Base-by-base conservation (phyloP, 2,113 vertebrate genomes). In the Cyanistes caeruleus region DNA sequence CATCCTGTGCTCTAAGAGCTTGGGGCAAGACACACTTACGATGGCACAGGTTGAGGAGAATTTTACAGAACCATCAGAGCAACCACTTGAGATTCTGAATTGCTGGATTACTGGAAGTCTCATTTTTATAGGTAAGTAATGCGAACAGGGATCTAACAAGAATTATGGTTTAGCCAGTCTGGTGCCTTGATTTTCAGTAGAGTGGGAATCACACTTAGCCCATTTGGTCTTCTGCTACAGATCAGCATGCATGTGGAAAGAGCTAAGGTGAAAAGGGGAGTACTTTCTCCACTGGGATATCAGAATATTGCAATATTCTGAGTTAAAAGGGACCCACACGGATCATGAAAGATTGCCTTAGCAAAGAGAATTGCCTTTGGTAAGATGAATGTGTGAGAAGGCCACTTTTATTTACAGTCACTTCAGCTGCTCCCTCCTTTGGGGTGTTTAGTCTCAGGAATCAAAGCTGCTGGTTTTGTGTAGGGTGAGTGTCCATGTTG, bases 71-170 rank as follows among this genome's bases (percentile, higher is more conserved):
- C 27, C 13, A 14, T 59, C 13, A 48, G 67, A 83, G 44, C 30
- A 44, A 24, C 7, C 20, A 17, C 35, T 16, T 85, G 22, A 55
- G n/a, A 48, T 56, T 27, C 43, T 70, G 68, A 65, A 17, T 31
- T 85, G 37, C 13, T 10, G 58, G 28, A 76, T 6, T 41, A 22
- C 6, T 60, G 53, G 25, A 56, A 35, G n/a, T 11, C 3, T 62
- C 6, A 15, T 10, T 69, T 84, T 49, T 44, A n/a, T 55, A 76
- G 95, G 92, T 95, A 92, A 95, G 88, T 92, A 39, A 30, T 22
- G 52, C 6, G 39, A 15, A 73, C 13, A 18, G 35, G 51, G 23
- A 16, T 51, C 48, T 80, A 59, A 46, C 21, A 53, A 23, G 37
- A 77, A 52, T 4, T 37, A 19, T 33, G 11, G 25, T 49, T 70